Base-by-base conservation (phyloP, 1,140 invertebrate genomes). In the Cyclina sinensis region DNA sequence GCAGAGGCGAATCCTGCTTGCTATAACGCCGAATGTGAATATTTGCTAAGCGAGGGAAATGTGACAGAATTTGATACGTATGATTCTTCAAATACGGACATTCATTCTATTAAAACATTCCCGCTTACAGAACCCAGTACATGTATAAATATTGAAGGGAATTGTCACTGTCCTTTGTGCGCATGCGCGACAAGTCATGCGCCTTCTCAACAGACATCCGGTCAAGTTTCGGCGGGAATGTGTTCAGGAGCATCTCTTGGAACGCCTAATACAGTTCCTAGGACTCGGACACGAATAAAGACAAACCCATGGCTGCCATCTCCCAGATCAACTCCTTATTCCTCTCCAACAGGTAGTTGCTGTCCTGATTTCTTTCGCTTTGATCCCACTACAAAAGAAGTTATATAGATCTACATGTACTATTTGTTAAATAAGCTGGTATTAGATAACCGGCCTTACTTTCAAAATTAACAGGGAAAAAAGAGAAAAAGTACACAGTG, bases 251-350 rank as follows among this genome's bases (percentile, higher is more conserved):
- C 27, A n/a, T 37, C 39, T 24, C 1, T 78, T 1, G 86, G 68
- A 27, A 79, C 70, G 5, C 54, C 48, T 4, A 76, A 35, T 27
- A 92, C 90, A 16, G 57, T 91, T 59, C 91, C 90, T 12, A 90
- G 88, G 59, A 86, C 83, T 88, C 96, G 97, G 35, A 97, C 97
- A 89, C 96, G 97, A 30, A 98, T 98, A 88, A 96, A 97, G 51
- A 98, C 98, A 12, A 98, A 98, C 96, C 98, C 97, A 0, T 98
- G 98, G 98, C 96, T 97, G n/a, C 91, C 94, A 1, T 92, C 93
- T 14, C 94, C 93, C 16, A 91, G 85, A 62, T 86, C 91, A 24
- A 91, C 92, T n/a, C 89, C 91, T 14, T 83, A 57, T 35, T 43
- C 83, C 7, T 86, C 86, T 24, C 65, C 88, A 0, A 70, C 78